Conservation (phyloP, 2,797 vertebrate species). For the Hyperoplus immaculatus region DNA sequence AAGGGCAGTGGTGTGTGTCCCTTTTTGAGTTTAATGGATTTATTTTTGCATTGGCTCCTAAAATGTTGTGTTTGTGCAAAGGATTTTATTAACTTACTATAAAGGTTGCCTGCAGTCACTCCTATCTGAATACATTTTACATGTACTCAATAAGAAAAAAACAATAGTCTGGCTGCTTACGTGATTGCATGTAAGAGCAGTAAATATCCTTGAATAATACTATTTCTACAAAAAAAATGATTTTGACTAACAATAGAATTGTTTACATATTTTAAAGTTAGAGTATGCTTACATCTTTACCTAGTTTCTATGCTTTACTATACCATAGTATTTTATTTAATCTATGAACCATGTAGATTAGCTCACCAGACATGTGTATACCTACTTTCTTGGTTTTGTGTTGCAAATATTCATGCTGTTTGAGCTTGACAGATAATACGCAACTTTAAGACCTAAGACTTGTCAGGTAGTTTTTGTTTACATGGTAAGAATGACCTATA, state of each 20-base stretch:
- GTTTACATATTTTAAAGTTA: not conserved
- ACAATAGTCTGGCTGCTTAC: not conserved
- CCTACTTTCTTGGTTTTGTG: not conserved
- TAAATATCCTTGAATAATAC: not conserved
- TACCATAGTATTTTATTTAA: not conserved
- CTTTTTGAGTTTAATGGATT: slow-evolving; percentile 24
- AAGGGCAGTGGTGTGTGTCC: slow-evolving; percentile 18
- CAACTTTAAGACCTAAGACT: not conserved
- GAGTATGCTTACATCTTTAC: no score
- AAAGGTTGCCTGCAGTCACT: not conserved
- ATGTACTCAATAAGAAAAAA: not conserved
- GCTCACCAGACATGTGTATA: not conserved
- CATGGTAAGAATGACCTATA: not conserved
- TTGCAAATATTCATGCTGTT: not conserved
- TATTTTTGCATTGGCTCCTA: not conserved
- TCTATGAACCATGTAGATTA: not conserved
- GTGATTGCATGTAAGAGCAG: not conserved
- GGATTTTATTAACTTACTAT: slow-evolving; percentile 10
- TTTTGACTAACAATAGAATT: not conserved
- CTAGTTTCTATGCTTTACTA: not conserved
- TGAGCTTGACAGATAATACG: not conserved
- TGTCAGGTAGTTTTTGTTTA: not conserved
- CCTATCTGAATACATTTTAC: not conserved
- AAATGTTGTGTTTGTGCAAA: slow-evolving; percentile 1
- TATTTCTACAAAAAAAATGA: not conserved